Evolutionary conservation across 2,888 invertebrate species (phyloP).

Genomic region (Heterodera filipjevi): DNA sequence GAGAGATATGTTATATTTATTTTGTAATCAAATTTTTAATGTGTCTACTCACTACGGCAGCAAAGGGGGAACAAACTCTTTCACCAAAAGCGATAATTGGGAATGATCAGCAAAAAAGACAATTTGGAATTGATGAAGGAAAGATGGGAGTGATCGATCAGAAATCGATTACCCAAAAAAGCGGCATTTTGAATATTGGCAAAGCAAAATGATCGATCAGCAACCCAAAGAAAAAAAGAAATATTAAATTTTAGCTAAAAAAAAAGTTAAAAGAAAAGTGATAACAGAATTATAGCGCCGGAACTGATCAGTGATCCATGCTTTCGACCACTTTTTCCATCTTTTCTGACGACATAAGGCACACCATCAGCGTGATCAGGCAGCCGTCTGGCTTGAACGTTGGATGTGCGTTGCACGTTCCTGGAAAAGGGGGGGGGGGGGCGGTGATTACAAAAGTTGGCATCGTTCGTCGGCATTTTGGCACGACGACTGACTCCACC

Average conservation of each 20-base stretch:
- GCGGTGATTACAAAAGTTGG: background rate
- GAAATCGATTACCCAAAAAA: background rate
- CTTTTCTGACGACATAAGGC: background rate
- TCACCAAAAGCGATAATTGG: no score
- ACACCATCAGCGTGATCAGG: conserved; percentile 24
- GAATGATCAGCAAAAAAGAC: background rate
- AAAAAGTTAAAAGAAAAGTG: background rate
- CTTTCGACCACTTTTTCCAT: background rate
- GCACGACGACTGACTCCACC: background rate
- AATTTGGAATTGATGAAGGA: background rate
- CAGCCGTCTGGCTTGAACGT: conserved; percentile 46
- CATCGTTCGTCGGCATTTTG: background rate
- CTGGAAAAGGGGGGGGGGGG: conserved; percentile 20
- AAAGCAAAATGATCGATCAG: conserved; percentile 15
- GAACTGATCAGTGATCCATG: background rate
- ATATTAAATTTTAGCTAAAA: background rate
- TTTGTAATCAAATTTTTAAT: background rate
- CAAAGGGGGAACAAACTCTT: no score
- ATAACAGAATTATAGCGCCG: background rate
- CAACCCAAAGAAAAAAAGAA: background rate
- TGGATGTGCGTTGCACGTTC: conserved; percentile 47
- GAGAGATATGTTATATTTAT: background rate
- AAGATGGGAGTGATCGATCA: background rate
- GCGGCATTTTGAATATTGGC: conserved; percentile 1
- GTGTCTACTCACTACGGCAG: background rate